Base-by-base conservation (phyloP, 2,113 vertebrate genomes). In the Solea solea region DNA sequence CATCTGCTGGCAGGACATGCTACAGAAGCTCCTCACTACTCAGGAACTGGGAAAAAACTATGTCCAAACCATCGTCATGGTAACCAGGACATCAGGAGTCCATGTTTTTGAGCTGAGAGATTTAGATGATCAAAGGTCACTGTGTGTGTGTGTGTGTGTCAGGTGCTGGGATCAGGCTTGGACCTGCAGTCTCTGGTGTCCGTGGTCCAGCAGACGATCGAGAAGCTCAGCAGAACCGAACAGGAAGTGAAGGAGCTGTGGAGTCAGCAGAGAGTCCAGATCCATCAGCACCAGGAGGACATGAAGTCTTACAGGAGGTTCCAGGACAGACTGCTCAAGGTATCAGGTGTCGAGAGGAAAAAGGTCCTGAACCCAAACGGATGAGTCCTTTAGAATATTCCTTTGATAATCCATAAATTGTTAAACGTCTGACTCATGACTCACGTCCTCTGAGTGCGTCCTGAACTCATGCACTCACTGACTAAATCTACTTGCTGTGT, bases 321-420 rank as follows among this genome's bases (percentile, higher is more conserved):
- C 74, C n/a, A 10, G 55, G 49, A 87, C 11, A 71, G 53, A 50
- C 71, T 87, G 9, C 2, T 21, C 5, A 86, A 87, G 85, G 88
- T 89, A 62, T 11, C 1, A 2, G 39, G 2, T n/a, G 2, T 34
- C 3, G 3, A 0, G 34, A 34, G 34, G 34, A 34, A 1, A 34
- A 34, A 34, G 5, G 5, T 34, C 34, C 34, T 34, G 34, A 34
- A 34, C 21, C 1, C 21, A 21, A 21, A 21, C 21, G 21, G 21
- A 21, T 21, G 21, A 21, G 21, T 21, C 21, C 21, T 21, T 21
- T 21, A 1, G 21, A 34, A 34, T 34, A 34, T 34, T 34, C 34
- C 34, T 21, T 21, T 21, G 21, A 21, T 21, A 21, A 21, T 21
- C 21, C 21, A 21, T 21, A 21, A 21, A 21, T 21, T 21, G 21